Base-by-base conservation (phyloP, 2,113 vertebrate genomes). In the Apus apus region DNA sequence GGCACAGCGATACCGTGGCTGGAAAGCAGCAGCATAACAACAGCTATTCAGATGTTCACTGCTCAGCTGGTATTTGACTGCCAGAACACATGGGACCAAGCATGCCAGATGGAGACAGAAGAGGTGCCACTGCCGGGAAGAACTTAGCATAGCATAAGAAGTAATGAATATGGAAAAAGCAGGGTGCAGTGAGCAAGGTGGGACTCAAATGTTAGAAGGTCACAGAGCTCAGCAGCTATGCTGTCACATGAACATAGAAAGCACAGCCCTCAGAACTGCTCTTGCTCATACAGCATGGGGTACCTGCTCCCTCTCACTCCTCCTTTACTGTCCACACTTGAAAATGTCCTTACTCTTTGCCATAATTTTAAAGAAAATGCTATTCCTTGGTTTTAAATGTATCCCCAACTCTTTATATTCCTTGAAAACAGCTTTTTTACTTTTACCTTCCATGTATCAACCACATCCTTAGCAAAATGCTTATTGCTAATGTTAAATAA, bases 391-490 rank as follows among this genome's bases (percentile, higher is more conserved):
- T 25, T 91, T 92, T 75, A 94, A 94, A 72, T 53, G 50, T 20
- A 32, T 64, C 60, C 80, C 27, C 56, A 81, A 36, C 7, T 30
- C 21, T 81, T 78, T 13, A 11, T 12, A 68, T 20, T 67, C 57
- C 26, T 67, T 48, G 34, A 73, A 56, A 91, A 84, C 16, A 53
- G 85, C 65, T 80, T 90, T 68, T 53, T 88, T 23, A 27, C 40
- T 84, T 94, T 56, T 66, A 62, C 27, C 15, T 87, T 73, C 50
- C 26, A 14, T 16, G 3, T 19, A 85, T 45, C 40, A 92, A 89
- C 70, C 58, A 89, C 73, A 89, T 65, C 70, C 89, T 85, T 29
- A 67, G 60, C 38, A 85, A 91, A 93, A 90, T 50, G 25, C 27
- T 89, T 64, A 75, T 27, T 60, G 29, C 34, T 53, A 74, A 61